Evolutionary conservation across 1,140 invertebrate species (phyloP).

Genomic region (Leptinotarsa lineolata): DNA sequence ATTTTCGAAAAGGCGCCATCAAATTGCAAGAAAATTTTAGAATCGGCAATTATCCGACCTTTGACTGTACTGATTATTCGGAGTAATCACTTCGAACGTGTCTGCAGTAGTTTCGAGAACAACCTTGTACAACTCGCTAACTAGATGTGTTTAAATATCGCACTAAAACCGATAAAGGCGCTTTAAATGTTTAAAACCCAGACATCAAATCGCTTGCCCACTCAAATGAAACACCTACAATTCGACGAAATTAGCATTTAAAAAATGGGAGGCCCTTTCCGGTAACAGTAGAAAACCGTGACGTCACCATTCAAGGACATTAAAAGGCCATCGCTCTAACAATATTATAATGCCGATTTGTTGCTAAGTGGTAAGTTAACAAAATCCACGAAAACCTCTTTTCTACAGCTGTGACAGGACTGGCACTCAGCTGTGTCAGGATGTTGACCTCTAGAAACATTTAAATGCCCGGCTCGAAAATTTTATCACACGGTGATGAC

Average conservation of each 20-base stretch:
- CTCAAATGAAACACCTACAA: constrained; percentile 21
- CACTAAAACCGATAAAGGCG: constrained; percentile 2
- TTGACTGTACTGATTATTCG: too few relatives aligned
- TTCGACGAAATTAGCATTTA: constrained; percentile 19
- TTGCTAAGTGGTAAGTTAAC: constrained; percentile 13
- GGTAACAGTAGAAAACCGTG: constrained; percentile 7
- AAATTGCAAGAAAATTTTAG: too few relatives aligned
- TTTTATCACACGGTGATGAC: neutral
- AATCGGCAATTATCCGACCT: too few relatives aligned
- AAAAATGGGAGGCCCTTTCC: constrained; percentile 20
- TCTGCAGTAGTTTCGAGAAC: neutral
- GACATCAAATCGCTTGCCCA: constrained; percentile 5
- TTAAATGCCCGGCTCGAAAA: neutral
- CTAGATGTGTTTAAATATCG: neutral
- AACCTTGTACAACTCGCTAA: neutral
- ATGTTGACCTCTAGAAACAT: constrained; percentile 22
- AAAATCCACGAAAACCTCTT: constrained; percentile 14
- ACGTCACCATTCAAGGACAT: constrained; percentile 20
- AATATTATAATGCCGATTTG: neutral
- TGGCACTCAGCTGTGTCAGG: constrained; percentile 26
- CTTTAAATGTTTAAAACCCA: constrained; percentile 18
- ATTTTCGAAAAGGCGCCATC: too few relatives aligned
- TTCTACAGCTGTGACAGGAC: neutral
- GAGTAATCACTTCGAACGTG: too few relatives aligned
- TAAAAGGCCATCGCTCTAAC: constrained; percentile 8